Base-by-base conservation (phyloP, 2,888 invertebrate species). In the Pasiphila rectangulata region DNA sequence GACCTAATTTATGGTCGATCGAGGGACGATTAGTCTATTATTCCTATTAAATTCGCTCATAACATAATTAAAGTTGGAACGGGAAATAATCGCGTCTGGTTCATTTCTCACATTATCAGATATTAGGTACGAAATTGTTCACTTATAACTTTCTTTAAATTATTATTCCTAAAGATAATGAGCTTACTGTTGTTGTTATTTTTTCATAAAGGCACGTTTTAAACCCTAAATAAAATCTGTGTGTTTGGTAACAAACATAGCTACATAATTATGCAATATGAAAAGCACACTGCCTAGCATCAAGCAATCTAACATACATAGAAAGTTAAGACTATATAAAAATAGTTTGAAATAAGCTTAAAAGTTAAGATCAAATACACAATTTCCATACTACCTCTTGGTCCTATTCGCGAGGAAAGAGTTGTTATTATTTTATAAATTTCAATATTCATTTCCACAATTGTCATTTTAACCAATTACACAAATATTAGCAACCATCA, bases 401-500 rank as follows among this genome's bases (percentile, higher is more conserved):
- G 42, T 47, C 42, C 32, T 38, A 42, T 25, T 35, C 20, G 47
- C 47, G 47, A 41, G 39, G 36, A 30, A 20, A 39, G 21, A 35
- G 35, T 35, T 27, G n/a, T n/a, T n/a, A n/a, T n/a, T n/a, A n/a
- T n/a, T n/a, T n/a, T n/a, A n/a, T n/a, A n/a, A n/a, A n/a, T n/a
- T n/a, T n/a, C n/a, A n/a, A n/a, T n/a, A n/a, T n/a, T n/a, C n/a
- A n/a, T n/a, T n/a, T n/a, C n/a, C n/a, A n/a, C n/a, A n/a, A n/a
- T 12, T 2, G 1, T 7, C 7, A 2, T 9, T 17, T 24, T 6
- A 20, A 7, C 27, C 20, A 19, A 10, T 6, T 5, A 34, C 20
- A 25, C 32, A 29, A 27, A 35, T 25, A 4, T 36, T n/a, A 29
- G 23, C 16, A 17, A 35, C 7, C 15, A n/a, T n/a, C n/a, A n/a